Conservation (phyloP, 2,797 vertebrate genomes). For the Onychomys torridus region DNA sequence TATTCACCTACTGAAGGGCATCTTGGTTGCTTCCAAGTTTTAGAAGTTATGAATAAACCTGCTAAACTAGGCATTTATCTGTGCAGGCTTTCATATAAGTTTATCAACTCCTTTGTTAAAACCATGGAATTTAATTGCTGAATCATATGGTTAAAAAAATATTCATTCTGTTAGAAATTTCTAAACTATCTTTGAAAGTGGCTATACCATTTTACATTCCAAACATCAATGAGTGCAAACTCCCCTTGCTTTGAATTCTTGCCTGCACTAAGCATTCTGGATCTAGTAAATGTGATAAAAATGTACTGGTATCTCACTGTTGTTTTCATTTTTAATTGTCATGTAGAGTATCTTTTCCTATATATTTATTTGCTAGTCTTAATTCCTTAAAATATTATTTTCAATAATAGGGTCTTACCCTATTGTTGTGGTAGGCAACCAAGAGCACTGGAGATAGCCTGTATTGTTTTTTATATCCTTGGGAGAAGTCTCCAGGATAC, state of each 20-base stretch:
- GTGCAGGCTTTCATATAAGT: not conserved
- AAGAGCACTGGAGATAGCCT: not conserved
- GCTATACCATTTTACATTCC: not conserved
- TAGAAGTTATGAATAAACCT: not conserved
- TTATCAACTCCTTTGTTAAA: not conserved
- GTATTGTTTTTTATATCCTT: not conserved
- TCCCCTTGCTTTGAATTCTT: not conserved
- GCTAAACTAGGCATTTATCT: not conserved
- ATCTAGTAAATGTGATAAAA: not conserved
- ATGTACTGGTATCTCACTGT: not conserved
- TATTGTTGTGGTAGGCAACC: not conserved
- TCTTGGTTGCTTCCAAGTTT: not conserved
- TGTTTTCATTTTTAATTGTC: not conserved
- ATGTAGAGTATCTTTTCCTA: not conserved
- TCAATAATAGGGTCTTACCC: not conserved
- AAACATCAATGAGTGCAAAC: not conserved
- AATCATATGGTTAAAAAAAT: not conserved
- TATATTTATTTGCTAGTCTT: slow-evolving; percentile 9
- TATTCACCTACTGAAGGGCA: not conserved
- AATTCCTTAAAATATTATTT: slow-evolving; percentile 48
- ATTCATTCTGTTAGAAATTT: not conserved
- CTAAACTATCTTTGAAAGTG: not conserved
- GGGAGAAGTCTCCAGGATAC: not conserved
- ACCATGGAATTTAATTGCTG: not conserved
- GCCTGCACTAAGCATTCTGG: not conserved